Base-by-base conservation (phyloP, 2,797 vertebrate genomes). In the Pampus argenteus region DNA sequence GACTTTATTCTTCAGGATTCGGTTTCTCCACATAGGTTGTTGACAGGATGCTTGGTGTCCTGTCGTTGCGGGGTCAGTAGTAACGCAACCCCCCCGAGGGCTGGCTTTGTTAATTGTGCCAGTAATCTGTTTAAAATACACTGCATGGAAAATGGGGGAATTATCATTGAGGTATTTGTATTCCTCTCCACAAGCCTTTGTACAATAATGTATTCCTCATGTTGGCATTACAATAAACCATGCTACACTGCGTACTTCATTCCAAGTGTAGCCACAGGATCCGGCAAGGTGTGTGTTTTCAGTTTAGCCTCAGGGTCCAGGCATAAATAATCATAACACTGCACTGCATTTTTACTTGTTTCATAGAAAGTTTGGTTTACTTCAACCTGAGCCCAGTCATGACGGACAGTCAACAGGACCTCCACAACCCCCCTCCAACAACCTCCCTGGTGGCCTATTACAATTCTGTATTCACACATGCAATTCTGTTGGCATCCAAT, bases 131-230 rank as follows among this genome's bases (percentile, higher is more conserved):
- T 86, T 81, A 78, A 86, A 87, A 76, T 80, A 36, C 28, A 40
- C 49, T 74, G 55, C 62, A 78, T 66, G 44, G 66, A 76, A 71
- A 63, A 78, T 68, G 51, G 50, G 50, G 58, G 62, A 75, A 76
- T 88, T 87, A 86, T 83, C 79, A 79, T 62, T 10, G 20, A 71
- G 66, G 52, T 65, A 84, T 88, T 85, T 86, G 80, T 77, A 71
- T 88, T 90, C 57, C 51, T 67, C 36, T 63, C 63, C 38, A 34
- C 61, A 58, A 40, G 61, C 36, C 70, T 88, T 88, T 90, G 85
- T 87, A 91, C 34, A 49, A 64, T 90, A 89, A 90, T 88, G 49
- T 65, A 69, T 87, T 85, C 86, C 84, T 84, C 70, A 86, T 84
- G 81, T 74, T 86, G 71, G 71, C 69, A 4, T 69, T 70, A 83